Evolutionary conservation across 1,140 invertebrate species (phyloP).

Genomic region (Cotesia typhae): DNA sequence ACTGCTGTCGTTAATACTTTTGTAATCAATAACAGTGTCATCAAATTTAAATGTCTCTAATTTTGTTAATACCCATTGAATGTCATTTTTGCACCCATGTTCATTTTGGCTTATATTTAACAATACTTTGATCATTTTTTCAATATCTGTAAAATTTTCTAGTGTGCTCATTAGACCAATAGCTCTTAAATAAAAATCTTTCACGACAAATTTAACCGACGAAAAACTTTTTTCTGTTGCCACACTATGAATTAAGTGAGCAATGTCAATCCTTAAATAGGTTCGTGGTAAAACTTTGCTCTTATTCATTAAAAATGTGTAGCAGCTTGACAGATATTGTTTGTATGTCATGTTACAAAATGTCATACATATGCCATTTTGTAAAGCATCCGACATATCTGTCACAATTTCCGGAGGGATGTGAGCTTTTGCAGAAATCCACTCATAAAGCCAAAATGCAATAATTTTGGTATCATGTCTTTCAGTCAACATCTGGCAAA

Average conservation of each 20-base stretch:
- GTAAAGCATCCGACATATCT: neutral
- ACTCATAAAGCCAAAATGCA: neutral
- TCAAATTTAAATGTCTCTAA: neutral
- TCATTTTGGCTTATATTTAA: neutral
- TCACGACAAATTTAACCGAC: neutral
- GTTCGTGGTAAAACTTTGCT: neutral
- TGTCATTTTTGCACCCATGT: neutral
- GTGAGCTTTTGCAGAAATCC: neutral
- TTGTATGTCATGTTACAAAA: conserved; percentile 6
- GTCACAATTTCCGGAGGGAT: neutral
- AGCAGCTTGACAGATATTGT: neutral
- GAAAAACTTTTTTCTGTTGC: neutral
- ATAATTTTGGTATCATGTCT: neutral
- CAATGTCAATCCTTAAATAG: conserved; percentile 2
- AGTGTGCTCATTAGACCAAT: neutral
- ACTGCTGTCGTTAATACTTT: neutral
- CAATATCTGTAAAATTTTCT: neutral
- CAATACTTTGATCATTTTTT: neutral
- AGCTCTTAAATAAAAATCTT: neutral
- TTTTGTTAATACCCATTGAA: neutral
- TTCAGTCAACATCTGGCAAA: neutral
- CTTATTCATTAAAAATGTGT: neutral
- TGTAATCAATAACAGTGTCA: conserved; percentile 1
- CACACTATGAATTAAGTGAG: neutral
- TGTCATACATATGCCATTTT: neutral